Base-by-base conservation (phyloP, 2,113 vertebrate genomes). In the Dunckerocampus dactyliophorus region DNA sequence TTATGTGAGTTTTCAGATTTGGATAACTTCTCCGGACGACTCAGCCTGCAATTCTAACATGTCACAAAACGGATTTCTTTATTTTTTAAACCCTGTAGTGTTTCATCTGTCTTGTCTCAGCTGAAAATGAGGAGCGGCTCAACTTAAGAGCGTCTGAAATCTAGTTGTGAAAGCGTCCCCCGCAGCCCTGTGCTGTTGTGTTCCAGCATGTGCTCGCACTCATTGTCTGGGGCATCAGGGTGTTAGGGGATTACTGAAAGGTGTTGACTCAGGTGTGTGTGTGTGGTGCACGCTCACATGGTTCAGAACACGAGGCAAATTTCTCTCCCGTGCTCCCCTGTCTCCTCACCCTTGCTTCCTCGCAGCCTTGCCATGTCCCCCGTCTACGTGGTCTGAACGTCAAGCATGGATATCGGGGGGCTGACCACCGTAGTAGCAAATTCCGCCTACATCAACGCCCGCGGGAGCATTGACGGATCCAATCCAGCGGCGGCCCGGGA, bases 221-320 rank as follows among this genome's bases (percentile, higher is more conserved):
- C 79, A 68, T 79, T 78, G 86, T 85, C 84, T 82, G 73, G 85
- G 89, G 86, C 88, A 89, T 89, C 80, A 88, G 84, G 84, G 88
- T 88, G 87, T 91, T 89, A 92, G 78, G 81, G 85, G 89, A 88
- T 92, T 92, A 90, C 68, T 4, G 69, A 90, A 92, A 93, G 89
- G 77, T 92, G 92, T 90, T 85, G 72, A 93, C 90, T 94, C 91
- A 93, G 88, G 87, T 71, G 80, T 88, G 91, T 50, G 57, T 43
- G 39, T 43, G 64, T 66, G 72, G 65, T 50, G 65, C 59, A 34
- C 49, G 71, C 70, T 79, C 67, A 72, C 60, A 85, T 72, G 57
- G 71, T 68, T 62, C 63, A 74, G 64, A 68, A 39, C 62, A 66
- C 57, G 9, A 56, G 72, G 58, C 62, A 54, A 49, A 21, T 67